Base-by-base conservation (phyloP, 1,140 invertebrate genomes). In the Heliothis virescens region DNA sequence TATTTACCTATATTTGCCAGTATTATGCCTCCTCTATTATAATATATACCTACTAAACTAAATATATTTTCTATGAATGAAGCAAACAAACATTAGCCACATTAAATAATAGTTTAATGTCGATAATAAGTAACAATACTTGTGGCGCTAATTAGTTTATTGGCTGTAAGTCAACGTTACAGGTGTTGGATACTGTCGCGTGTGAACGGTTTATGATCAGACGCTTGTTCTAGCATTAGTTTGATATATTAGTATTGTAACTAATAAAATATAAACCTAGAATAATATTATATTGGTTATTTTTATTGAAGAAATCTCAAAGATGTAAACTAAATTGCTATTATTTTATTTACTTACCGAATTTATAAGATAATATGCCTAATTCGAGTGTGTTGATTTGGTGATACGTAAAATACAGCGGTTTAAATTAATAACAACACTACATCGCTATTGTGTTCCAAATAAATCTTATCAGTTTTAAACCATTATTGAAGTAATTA, bases 101-200 rank as follows among this genome's bases (percentile, higher is more conserved):
- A 26, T 26, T 26, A 26, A 26, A 26, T 26, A 26, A 26, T 26
- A 1, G 21, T 26, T 26, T 26, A 26, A 26, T 26, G 50, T 10
- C 50, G 0, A 1, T 48, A 67, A 67, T 21, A 16, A 21, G 63
- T 67, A 1, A 7, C 18, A 48, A 67, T 21, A 16, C 4, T 41
- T 18, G 16, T 41, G 41, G 11, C 11, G 47, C 10, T 67, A 67
- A 67, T 67, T 67, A 67, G 41, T 67, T 48, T 48, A 48, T 67
- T 67, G 63, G 63, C 63, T 48, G 9, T 13, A 48, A 48, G 5
- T 67, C 63, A 67, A 67, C 63, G 7, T 5, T 67, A 67, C 63
- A 67, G 41, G 41, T 67, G 63, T 67, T 18, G 21, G 2, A 15
- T 7, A 67, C 48, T 65, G 62, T 65, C 62, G 9, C 16, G 34